Percentiles rank a stretch among this genome's conserved stretches.
Conservation (phyloP, 2,797 vertebrate genomes). For the Danionella dracula region DNA sequence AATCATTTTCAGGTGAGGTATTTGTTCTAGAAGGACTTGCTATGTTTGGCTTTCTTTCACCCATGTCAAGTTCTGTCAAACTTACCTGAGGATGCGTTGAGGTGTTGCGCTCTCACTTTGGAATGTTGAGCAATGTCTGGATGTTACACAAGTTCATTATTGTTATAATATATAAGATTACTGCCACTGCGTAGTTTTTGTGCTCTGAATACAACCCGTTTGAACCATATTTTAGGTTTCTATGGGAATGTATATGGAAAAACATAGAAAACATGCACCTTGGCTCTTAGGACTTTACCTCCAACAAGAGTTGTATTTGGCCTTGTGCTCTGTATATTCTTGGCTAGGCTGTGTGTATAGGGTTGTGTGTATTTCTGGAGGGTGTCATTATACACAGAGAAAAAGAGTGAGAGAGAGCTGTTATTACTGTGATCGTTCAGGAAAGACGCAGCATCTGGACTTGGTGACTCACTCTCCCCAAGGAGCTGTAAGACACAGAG, state of each 20-base stretch:
- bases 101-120: neutral
- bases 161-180: neutral
- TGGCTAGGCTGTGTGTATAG: conserved; percentile 6
- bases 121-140: neutral
- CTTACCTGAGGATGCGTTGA: neutral
- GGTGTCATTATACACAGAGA: conserved; percentile 34
- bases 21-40: neutral
- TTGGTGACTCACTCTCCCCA: conserved; percentile 43
- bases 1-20: neutral
- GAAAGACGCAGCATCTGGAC: conserved; percentile 38
- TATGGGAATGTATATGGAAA: conserved; percentile 4
- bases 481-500: neutral
- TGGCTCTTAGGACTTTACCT: neutral
- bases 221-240: conserved; percentile 11
- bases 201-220: neutral
- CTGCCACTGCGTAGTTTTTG: neutral
- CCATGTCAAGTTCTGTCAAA: neutral
- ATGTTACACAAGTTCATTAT: neutral
- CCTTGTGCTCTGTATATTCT: conserved; percentile 21
- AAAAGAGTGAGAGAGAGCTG: conserved; percentile 30
- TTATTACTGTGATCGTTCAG: conserved; percentile 34
- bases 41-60: neutral
- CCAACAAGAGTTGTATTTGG: conserved; percentile 1
- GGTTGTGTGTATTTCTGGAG: conserved; percentile 42
- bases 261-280: conserved; percentile 1